Evolutionary conservation across 2,888 invertebrate genomes (phyloP), one percentile per base, ranked within the genome.

Genomic region (Ochropleura leucogaster): DNA sequence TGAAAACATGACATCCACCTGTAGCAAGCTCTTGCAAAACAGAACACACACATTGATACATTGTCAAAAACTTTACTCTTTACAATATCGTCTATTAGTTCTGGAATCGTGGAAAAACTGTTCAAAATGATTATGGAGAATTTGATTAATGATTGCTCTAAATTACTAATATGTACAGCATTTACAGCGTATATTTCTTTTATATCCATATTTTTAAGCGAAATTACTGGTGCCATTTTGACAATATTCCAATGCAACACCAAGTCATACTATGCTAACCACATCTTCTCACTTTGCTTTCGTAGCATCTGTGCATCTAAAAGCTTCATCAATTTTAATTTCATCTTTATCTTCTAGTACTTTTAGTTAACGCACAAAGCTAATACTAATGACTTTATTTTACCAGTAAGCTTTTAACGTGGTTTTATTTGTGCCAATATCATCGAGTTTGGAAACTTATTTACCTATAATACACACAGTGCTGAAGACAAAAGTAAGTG

Each of bases 1-100:
- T 99, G 97, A 90, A 97, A 97, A 93, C 85, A 88, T 72, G 8
- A 77, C 42, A 67, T 49, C 53, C 9, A 74, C 42, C 72, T 86
- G 75, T 85, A 86, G 74, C 49, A 20, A 64, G 59, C 57, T 60
- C 68, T 76, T 9, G 44, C 42, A 20, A 75, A 60, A 59, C 20
- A 16, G 18, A 72, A 59, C 62, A 75, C 7, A 64, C 44, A 63
- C 74, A 85, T 84, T 85, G 85, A 87, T 68, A 87, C n/a, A 86
- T 83, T 86, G 86, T 87, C 86, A 87, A 85, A 82, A 68, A 53
- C 8, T 46, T 46, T 55, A 67, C 30, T 57, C 20, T n/a, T 16
- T 49, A 53, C 4, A 0, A 46, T 42, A 53, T 40, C 1, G 44
- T 46, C 30, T 20, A 10, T 42, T 20, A 44, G 20, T 63, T 30